phyloP scores from a whole-genome alignment of 2,888 invertebrate genomes.

The Rhimphoctona megacephalus region DNA sequence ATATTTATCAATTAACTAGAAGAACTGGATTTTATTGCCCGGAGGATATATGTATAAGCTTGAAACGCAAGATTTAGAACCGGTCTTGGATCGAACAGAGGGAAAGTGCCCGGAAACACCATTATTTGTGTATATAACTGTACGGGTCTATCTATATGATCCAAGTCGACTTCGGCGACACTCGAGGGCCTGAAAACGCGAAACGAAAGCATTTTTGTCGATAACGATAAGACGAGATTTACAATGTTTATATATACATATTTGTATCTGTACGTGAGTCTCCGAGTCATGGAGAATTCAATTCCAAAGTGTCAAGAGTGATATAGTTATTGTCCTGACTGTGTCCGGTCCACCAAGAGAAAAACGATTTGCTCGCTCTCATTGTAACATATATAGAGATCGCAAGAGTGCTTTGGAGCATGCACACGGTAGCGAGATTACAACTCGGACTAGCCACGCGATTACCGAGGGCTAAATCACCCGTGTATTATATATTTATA shows the following conservation, averaged over 20 bases:
- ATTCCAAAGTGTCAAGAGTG: constrained; percentile 62
- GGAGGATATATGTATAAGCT: constrained; percentile 37
- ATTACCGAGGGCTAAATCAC: constrained; percentile 55
- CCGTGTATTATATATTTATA: constrained; percentile 6
- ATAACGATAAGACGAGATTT: constrained; percentile 68
- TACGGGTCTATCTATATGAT: constrained; percentile 1
- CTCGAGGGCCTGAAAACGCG: constrained; percentile 60
- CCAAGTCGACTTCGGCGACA: constrained; percentile 59
- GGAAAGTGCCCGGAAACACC: constrained; percentile 54
- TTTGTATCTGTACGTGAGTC: background rate
- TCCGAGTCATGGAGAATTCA: constrained; percentile 60
- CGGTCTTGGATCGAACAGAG: constrained; percentile 57
- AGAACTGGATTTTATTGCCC: constrained; percentile 51
- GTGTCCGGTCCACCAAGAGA: constrained; percentile 51
- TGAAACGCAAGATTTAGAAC: constrained; percentile 59
- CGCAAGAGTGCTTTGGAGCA: constrained; percentile 47
- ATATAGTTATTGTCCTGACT: constrained; percentile 59
- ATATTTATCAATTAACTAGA: constrained; percentile 51
- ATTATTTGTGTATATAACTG: constrained; percentile 27
- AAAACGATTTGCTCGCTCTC: constrained; percentile 59
- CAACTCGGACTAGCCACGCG: constrained; percentile 58
- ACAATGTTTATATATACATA: constrained; percentile 44
- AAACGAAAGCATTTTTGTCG: constrained; percentile 68
- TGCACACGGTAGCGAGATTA: constrained; percentile 66
- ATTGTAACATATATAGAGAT: constrained; percentile 25